phyloP scores from a whole-genome alignment of 1,140 invertebrate species.

The Eupeodes corollae region DNA sequence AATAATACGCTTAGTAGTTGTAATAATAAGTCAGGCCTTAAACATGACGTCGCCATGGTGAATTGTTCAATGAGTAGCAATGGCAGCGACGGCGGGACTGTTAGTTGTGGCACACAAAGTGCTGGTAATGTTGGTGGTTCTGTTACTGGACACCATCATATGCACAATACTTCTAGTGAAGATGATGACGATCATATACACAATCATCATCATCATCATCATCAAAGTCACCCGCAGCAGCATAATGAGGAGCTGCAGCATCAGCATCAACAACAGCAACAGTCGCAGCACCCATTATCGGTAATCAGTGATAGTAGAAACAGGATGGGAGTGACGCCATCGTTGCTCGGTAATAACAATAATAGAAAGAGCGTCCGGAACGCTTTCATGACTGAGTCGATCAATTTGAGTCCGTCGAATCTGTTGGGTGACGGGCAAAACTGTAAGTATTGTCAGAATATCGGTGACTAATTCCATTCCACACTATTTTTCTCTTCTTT shows the following conservation, averaged over 20 bases:
- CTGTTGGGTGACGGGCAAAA: constrained; percentile 3
- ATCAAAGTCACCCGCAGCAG: constrained; percentile 9
- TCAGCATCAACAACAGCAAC: constrained; percentile 4
- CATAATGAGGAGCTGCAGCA: constrained; percentile 6
- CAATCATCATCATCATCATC: constrained; percentile 1
- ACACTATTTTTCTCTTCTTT: no score
- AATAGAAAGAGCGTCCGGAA: constrained; percentile 40
- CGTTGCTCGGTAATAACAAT: constrained; percentile 7
- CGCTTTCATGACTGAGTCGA: constrained; percentile 50
- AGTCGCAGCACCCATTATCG: constrained; percentile 8
- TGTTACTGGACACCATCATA: neutral
- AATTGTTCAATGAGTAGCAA: constrained; percentile 31
- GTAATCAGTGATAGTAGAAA: constrained; percentile 14
- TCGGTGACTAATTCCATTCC: no score
- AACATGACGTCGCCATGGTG: constrained; percentile 23
- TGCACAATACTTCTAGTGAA: neutral
- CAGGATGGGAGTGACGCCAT: constrained; percentile 19
- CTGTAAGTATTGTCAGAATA: constrained; percentile 8
- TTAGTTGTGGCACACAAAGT: constrained; percentile 5
- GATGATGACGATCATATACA: constrained; percentile 8
- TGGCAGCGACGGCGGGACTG: constrained; percentile 21
- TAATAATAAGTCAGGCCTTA: constrained; percentile 15
- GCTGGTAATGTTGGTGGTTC: neutral
- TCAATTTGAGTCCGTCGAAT: constrained; percentile 47
- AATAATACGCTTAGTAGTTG: constrained; percentile 29